Conservation (phyloP, 2,888 invertebrate genomes). For the Neoitamus cyanurus region DNA sequence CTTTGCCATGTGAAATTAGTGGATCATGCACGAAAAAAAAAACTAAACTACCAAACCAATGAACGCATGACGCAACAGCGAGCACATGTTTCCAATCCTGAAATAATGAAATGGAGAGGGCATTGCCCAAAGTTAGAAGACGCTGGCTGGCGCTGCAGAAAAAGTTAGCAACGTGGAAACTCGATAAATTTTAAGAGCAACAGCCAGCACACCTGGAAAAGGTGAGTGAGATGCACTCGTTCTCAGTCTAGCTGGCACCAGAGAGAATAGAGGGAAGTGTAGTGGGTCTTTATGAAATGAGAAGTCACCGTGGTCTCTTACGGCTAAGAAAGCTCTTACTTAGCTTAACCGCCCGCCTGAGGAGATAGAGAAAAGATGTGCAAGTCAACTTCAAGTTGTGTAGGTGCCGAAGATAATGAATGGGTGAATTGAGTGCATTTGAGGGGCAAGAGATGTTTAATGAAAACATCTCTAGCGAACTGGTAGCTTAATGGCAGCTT, state of each 20-base stretch:
- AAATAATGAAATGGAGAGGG: background rate
- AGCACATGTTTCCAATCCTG: constrained; percentile 41
- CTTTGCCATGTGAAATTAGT: background rate
- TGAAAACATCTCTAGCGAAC: background rate
- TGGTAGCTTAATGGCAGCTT: background rate
- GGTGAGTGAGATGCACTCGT: background rate
- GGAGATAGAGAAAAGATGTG: background rate
- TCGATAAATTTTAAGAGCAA: background rate
- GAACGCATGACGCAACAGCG: constrained; percentile 31
- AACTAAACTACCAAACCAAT: too few species aligned
- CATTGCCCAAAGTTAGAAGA: background rate
- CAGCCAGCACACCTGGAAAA: background rate
- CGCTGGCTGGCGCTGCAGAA: background rate
- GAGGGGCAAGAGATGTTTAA: background rate
- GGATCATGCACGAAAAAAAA: too few species aligned
- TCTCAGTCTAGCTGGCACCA: background rate
- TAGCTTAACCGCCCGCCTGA: background rate
- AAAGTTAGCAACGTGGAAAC: constrained; percentile 27
- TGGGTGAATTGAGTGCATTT: background rate
- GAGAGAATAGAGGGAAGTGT: background rate
- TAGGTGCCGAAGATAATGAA: background rate
- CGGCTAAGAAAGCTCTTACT: background rate
- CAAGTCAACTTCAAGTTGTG: background rate
- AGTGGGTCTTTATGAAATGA: background rate
- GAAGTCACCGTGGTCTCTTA: background rate